Conservation (phyloP, 2,797 vertebrate genomes). For the Coreius guichenoti region DNA sequence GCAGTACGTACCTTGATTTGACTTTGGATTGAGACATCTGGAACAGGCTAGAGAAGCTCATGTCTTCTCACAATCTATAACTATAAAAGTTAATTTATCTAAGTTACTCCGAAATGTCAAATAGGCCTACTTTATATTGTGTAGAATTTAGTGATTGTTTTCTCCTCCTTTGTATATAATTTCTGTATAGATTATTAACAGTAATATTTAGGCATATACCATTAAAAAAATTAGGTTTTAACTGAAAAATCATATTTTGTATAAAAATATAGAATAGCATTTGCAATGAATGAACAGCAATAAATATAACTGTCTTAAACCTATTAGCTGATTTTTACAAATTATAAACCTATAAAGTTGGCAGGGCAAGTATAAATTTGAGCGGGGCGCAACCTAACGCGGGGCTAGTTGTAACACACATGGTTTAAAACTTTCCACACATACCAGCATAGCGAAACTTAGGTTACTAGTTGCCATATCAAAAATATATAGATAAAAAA, state of each 20-base stretch:
- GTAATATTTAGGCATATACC: not conserved
- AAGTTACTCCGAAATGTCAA: not conserved
- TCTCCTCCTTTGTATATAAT: not conserved
- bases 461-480: too few species aligned
- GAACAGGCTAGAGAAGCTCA: not conserved
- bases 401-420: too few species aligned
- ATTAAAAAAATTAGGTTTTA: too few species aligned
- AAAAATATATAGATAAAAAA: too few species aligned
- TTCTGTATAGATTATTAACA: not conserved
- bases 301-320: too few species aligned
- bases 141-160: constrained; percentile 1
- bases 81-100: not conserved
- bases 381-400: too few species aligned
- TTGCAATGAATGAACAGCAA: too few species aligned
- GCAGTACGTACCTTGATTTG: not conserved
- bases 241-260: not conserved
- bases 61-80: not conserved
- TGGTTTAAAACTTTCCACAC: too few species aligned
- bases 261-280: not conserved
- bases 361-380: too few species aligned
- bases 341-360: not conserved
- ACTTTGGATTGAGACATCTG: not conserved
- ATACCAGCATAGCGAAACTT: too few species aligned
- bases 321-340: not conserved
- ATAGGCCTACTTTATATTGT: not conserved